Base-by-base conservation (phyloP, 92 coral and sea anemone genomes). In the Bergia puertoricense region DNA sequence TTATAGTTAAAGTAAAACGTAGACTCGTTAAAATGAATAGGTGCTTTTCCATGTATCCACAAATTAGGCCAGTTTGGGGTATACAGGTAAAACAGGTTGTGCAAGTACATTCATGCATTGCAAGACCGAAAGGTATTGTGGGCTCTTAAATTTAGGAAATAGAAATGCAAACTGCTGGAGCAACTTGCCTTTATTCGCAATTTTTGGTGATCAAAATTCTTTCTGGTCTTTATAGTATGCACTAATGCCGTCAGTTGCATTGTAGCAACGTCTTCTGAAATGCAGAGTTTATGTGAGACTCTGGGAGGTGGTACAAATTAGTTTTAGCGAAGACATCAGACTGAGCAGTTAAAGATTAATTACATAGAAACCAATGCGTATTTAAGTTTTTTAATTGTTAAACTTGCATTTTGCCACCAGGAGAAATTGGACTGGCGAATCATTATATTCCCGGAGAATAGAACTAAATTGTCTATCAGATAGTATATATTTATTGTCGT, bases 401-500 rank as follows among this genome's bases (percentile, higher is more conserved):
- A 76, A 76, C 42, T 76, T 40, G 46, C 36, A 40, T 76, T 76
- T 42, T 0, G 23, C 46, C 54, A 40, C 51, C 48, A 76, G n/a
- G 42, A n/a, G 80, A 41, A 76, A 76, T 51, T 74, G 8, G 79
- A 39, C 45, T 74, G 79, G 79, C 46, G 16, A 18, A 22, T 62
- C 69, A 74, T 18, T 76, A 76, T 76, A 18, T 20, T 43, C 22
- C n/a, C 46, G 30, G 51, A 76, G 51, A 42, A 76, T 40, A 16
- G 44, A 42, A 42, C 46, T 42, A 42, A 76, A 76, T 9, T 76
- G 51, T 45, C 44, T 18, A 42, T 76, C 48, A 42, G 80, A 76
- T 76, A 76, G 80, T 39, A 76, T 38, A 74, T 76, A 76, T 76
- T 76, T 76, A 76, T 76, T 76, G 80, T 40, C 80, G 46, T 42